Percentiles rank a stretch among this genome's conserved stretches.
Conservation (phyloP, 2,888 invertebrate genomes). For the Diaperis boleti region DNA sequence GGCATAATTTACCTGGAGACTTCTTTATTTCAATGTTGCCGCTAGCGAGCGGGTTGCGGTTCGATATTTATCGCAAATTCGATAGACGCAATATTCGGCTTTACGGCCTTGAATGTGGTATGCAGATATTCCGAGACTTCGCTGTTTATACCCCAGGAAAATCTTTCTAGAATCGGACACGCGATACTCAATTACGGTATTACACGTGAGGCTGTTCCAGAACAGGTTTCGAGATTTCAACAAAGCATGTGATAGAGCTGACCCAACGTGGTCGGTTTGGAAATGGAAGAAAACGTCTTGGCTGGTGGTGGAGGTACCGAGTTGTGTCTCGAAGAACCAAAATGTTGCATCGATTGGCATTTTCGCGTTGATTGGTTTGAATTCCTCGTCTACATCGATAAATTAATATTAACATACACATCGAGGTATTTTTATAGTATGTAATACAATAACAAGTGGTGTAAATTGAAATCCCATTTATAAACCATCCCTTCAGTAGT, state of each 20-base stretch:
- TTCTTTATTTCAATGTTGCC: constrained; percentile 1
- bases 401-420: no score
- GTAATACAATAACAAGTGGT: no score
- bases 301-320: no score
- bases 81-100: neutral
- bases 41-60: neutral
- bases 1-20: constrained; percentile 4
- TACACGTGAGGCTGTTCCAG: constrained; percentile 17
- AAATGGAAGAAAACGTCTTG: constrained; percentile 6
- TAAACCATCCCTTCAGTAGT: no score
- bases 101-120: constrained; percentile 11
- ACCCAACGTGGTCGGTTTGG: no score
- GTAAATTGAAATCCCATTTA: no score
- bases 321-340: no score
- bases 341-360: no score
- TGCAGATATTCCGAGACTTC: constrained; percentile 9
- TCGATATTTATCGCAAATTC: constrained; percentile 14
- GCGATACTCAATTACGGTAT: constrained; percentile 31
- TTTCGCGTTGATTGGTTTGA: no score
- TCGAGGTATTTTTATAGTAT: no score
- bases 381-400: no score
- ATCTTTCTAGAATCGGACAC: constrained; percentile 9
- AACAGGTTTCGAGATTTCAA: constrained; percentile 25
- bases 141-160: constrained; percentile 20
- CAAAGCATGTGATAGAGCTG: constrained; percentile 9